Evolutionary conservation across 2,797 vertebrate genomes (phyloP), one percentile per base, ranked within the genome.

Genomic region (Peromyscus aztecus): DNA sequence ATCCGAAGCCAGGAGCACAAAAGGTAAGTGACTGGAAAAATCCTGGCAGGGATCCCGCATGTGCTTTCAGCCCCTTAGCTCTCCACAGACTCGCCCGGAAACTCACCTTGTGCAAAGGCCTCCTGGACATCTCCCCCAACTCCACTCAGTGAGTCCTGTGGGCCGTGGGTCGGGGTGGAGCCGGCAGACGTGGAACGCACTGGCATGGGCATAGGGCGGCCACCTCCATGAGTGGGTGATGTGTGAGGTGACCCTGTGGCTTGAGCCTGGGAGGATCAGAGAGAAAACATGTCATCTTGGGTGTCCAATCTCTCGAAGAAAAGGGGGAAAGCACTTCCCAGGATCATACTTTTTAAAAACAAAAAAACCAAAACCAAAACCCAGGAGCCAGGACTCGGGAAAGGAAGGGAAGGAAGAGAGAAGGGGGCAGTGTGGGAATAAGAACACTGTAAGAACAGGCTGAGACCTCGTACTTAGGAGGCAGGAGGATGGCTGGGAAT

Each of bases 131-230:
- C 99, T 1, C 99, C 99, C 6, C 99, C 99, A 0, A 99, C 98
- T 0, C 99, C 99, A 0, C 99, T 98, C 71, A 99, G 98, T 0
- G 99, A 98, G 98, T 99, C 99, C 98, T 99, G 99, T 0, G 99
- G 99, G 16, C 98, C 99, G 95, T 99, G 99, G 0, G 99, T 99
- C 0, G 99, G 99, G 24, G 99, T 99, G 96, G 99, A 99, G 87
- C 99, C 99, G 0, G 99, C 99, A 0, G 99, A 99, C 23, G 99
- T 99, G 96, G 99, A 99, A 90, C 99, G 99, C 88, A 99, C 99
- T 0, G 99, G 99, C 99, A 99, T 99, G 89, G 99, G 99, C 99
- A 99, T 99, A 8, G 99, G 98, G 97, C 99, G 99, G 96, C 99
- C 90, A 0, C 99, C 98, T n/a, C 99, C 99, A 0, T 99, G 99